Conservation (phyloP, 2,113 vertebrate species). For the Dryoscopus gambensis region DNA sequence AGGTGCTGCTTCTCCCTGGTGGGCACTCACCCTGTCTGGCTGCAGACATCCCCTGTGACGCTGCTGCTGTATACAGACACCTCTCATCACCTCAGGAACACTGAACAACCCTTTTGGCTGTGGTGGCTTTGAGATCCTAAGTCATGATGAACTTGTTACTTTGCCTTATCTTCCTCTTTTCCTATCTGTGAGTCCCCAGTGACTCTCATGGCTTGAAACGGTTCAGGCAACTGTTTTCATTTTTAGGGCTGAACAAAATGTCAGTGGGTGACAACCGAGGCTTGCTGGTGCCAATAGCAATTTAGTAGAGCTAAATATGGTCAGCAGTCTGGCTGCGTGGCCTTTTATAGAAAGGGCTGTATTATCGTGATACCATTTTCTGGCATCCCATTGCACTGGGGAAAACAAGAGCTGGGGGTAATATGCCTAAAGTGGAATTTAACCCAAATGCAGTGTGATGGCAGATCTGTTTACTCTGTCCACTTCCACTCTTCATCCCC, state of each 20-base stretch:
- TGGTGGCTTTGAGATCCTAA: neutral
- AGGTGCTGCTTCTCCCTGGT: neutral
- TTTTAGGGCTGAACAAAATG: constrained; percentile 49
- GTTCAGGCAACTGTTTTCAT: constrained; percentile 30
- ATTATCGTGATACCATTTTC: constrained; percentile 7
- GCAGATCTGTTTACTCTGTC: neutral
- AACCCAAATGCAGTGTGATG: neutral
- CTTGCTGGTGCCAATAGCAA: constrained; percentile 19
- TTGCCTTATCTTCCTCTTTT: neutral
- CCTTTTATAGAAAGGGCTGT: constrained; percentile 58
- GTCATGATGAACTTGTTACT: neutral
- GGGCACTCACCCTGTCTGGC: neutral
- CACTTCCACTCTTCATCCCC: neutral
- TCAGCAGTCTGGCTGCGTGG: neutral
- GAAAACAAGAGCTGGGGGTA: neutral
- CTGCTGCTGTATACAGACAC: fast-evolving
- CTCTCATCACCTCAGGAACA: neutral
- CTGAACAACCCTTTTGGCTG: neutral
- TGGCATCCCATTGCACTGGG: neutral
- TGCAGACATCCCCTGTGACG: neutral
- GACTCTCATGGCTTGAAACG: neutral
- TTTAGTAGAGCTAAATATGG: constrained; percentile 57
- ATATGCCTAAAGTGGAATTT: neutral
- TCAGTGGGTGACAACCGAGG: constrained; percentile 34
- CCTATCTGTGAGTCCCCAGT: neutral